Conservation (phyloP, 2,888 invertebrate species). For the Pseudoips prasinana region DNA sequence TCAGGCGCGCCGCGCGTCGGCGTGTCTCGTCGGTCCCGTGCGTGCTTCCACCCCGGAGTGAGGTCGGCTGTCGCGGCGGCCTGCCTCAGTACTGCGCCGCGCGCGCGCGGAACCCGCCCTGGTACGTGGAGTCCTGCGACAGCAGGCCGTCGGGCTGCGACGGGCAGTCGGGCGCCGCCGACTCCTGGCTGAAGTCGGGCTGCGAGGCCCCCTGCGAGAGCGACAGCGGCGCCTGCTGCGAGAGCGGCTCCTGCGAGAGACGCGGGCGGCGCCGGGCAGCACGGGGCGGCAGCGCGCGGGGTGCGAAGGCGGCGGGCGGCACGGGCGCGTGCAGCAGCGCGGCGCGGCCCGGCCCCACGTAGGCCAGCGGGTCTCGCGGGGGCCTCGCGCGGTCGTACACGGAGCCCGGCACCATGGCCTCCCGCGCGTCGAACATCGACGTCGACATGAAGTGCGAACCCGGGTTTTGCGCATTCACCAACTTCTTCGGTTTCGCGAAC, state of each 20-base stretch:
- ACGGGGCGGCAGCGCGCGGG: conserved; percentile 81
- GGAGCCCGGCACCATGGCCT: conserved; percentile 96
- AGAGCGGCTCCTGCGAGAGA: conserved; percentile 86
- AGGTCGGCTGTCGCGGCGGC: conserved; percentile 71
- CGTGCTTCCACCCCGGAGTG: conserved; percentile 42
- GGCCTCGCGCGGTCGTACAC: conserved; percentile 93
- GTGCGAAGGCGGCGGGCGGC: conserved; percentile 94
- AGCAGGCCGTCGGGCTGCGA: conserved; percentile 97
- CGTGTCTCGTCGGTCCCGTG: conserved; percentile 47
- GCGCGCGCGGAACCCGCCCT: conserved; percentile 86
- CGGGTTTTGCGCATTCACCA: conserved; percentile 96
- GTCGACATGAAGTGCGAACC: conserved; percentile 99
- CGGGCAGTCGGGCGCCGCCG: conserved; percentile 91
- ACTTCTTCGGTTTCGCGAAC: conserved; percentile 97
- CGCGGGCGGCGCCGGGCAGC: conserved; percentile 63
- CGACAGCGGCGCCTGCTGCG: conserved; percentile 86
- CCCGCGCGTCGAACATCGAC: conserved; percentile 97
- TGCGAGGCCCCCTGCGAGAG: conserved; percentile 89
- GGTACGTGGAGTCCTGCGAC: conserved; percentile 95
- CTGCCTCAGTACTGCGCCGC: conserved; percentile 89
- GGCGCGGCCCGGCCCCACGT: conserved; percentile 93
- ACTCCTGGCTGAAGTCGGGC: conserved; percentile 90
- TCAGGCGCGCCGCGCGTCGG: conserved; percentile 37
- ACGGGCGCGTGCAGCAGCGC: conserved; percentile 91
- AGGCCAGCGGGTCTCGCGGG: conserved; percentile 95